These are phyloP conservation scores for Cinclus cinclus DNA, from an alignment of 2,113 vertebrate genomes.

Conservation along the genomic window DNA sequence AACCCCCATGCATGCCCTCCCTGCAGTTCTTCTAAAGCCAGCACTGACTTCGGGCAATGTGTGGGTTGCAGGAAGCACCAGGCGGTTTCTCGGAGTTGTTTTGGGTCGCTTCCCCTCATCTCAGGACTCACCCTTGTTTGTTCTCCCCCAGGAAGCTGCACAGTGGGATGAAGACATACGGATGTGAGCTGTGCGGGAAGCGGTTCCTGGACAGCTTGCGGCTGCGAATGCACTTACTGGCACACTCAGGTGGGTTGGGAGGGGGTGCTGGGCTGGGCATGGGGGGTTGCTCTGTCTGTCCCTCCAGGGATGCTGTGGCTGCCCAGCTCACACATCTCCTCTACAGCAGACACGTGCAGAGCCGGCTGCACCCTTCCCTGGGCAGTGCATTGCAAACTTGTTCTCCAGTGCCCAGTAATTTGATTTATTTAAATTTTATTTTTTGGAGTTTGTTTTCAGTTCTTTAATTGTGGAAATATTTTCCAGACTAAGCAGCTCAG, in stretches of 20 bases:
- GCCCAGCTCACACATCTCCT: fast-evolving
- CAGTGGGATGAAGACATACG: conserved; percentile 98
- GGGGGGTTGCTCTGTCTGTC: not conserved
- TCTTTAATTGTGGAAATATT: conserved; percentile 9
- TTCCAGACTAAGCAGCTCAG: not conserved
- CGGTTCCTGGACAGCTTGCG: conserved; percentile 97
- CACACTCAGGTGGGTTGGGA: conserved; percentile 89
- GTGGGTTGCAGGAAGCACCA: not conserved
- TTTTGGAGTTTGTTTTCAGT: not conserved
- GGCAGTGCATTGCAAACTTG: not conserved
- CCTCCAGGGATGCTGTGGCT: not conserved
- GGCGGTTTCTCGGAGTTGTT: fast-evolving
- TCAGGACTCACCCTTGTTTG: conserved; percentile 30
- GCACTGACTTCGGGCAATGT: fast-evolving
- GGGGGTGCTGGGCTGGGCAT: not conserved
- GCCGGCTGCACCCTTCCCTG: not conserved
- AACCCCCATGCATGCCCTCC: fast-evolving
- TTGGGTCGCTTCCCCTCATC: not conserved
- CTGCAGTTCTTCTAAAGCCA: not conserved
- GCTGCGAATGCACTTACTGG: conserved; percentile 98
- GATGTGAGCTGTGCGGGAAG: conserved; percentile 96
- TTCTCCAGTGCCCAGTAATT: not conserved
- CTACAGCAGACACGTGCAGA: fast-evolving
- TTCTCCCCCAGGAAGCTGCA: conserved; percentile 89
- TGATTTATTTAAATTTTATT: not conserved